Evolutionary conservation across 1,140 invertebrate species (phyloP).

Genomic region (Danaus plexippus): DNA sequence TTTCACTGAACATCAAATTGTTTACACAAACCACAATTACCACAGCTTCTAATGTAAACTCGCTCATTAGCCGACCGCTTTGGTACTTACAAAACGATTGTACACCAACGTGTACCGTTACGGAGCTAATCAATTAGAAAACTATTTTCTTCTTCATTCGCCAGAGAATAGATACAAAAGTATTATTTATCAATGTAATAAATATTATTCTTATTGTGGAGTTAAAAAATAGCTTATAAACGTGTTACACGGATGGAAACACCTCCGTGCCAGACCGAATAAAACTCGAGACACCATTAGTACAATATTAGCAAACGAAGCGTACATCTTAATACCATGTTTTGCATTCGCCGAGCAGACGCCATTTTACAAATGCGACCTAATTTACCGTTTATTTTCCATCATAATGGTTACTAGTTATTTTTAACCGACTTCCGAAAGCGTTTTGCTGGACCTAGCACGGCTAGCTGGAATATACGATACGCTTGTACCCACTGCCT

Average conservation of each 20-base stretch:
- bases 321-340: conserved; percentile 12
- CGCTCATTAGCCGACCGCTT: too few relatives aligned
- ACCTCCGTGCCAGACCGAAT: not conserved
- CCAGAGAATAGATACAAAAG: too few relatives aligned
- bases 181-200: too few relatives aligned
- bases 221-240: not conserved
- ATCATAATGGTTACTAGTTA: conserved; percentile 8
- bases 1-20: too few relatives aligned
- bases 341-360: conserved; percentile 16
- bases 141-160: too few relatives aligned
- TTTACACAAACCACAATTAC: too few relatives aligned
- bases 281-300: conserved; percentile 7
- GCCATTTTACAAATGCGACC: conserved; percentile 11
- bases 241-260: not conserved
- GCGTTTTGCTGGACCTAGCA: conserved; percentile 7
- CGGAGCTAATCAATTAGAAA: too few relatives aligned
- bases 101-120: too few relatives aligned
- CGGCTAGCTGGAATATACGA: not conserved
- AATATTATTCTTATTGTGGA: too few relatives aligned
- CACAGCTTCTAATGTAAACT: too few relatives aligned
- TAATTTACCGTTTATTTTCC: conserved; percentile 14
- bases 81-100: too few relatives aligned
- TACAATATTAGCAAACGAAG: conserved; percentile 18
- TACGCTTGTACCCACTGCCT: conserved; percentile 2
- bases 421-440: conserved; percentile 11